phyloP scores from a whole-genome alignment of 2,797 vertebrate genomes.

The Xiphorhynchus erythropygius region DNA sequence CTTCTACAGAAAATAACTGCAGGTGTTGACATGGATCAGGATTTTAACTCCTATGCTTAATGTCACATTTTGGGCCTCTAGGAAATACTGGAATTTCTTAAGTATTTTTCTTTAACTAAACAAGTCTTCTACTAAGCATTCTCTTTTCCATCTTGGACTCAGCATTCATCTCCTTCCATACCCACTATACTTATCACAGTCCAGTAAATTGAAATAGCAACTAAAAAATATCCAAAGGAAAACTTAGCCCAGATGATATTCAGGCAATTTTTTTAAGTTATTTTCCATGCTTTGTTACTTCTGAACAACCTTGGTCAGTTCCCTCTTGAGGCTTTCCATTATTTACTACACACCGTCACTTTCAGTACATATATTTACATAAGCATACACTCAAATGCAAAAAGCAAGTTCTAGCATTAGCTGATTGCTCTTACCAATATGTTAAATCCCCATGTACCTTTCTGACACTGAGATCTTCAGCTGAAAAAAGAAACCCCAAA shows the following conservation, averaged over 20 bases:
- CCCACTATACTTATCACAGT: not conserved
- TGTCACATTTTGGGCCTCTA: not conserved
- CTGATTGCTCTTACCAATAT: not conserved
- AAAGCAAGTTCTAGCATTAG: not conserved
- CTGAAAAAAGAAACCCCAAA: not conserved
- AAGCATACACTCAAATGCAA: not conserved
- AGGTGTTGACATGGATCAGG: not conserved
- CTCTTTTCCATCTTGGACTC: not conserved
- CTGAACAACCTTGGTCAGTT: not conserved
- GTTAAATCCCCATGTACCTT: not conserved
- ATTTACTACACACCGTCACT: not conserved
- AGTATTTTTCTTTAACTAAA: not conserved
- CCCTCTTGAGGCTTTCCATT: not conserved
- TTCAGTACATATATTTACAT: not conserved
- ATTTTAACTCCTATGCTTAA: not conserved
- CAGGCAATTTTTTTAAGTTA: not conserved
- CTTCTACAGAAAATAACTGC: not conserved
- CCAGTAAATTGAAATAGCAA: not conserved
- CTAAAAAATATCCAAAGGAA: not conserved
- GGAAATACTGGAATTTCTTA: not conserved
- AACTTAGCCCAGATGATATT: not conserved
- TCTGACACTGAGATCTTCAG: not conserved
- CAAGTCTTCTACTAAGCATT: not conserved
- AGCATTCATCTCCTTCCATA: not conserved
- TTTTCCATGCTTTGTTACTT: not conserved